A percentile compares a stretch with the other conserved stretches of the same genome.
phyloP scores from a whole-genome alignment of 2,797 vertebrate genomes.

The Xiphophorus birchmanni region DNA sequence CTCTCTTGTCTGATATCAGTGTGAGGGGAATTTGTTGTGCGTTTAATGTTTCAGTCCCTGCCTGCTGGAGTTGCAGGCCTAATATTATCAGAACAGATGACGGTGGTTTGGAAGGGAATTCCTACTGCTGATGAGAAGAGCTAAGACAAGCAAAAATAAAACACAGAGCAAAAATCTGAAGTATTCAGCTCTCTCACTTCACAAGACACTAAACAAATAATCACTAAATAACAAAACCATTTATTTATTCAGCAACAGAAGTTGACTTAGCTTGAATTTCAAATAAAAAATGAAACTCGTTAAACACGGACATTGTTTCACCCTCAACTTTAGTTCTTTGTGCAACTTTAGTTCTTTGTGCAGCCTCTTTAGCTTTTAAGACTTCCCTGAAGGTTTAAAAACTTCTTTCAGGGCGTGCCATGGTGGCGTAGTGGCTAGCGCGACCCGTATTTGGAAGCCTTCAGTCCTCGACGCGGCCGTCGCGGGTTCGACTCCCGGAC shows the following conservation, averaged over 20 bases:
- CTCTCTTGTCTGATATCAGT: slow-evolving; percentile 55
- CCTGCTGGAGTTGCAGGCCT: background rate
- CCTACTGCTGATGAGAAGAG: background rate
- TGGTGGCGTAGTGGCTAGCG: too few species aligned
- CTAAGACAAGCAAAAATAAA: background rate
- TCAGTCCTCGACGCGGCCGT: too few species aligned
- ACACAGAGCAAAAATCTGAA: background rate
- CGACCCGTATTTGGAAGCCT: too few species aligned
- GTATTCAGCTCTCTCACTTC: background rate
- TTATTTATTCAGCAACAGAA: background rate
- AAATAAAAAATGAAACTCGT: background rate
- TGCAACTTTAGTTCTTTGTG: background rate
- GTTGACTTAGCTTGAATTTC: background rate
- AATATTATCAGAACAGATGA: slow-evolving; percentile 3
- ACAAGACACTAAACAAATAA: background rate
- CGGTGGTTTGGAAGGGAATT: background rate
- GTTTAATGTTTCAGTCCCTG: background rate
- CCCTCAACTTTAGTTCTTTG: background rate
- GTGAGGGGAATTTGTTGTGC: slow-evolving; percentile 42
- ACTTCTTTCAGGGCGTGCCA: background rate
- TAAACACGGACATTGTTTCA: background rate
- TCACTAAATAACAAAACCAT: background rate
- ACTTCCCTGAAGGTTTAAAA: background rate
- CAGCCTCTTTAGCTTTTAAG: background rate
- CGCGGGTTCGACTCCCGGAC: too few species aligned